Evolutionary conservation across 2,888 invertebrate genomes (phyloP).

Genomic region (Tetramorium bicarinatum): DNA sequence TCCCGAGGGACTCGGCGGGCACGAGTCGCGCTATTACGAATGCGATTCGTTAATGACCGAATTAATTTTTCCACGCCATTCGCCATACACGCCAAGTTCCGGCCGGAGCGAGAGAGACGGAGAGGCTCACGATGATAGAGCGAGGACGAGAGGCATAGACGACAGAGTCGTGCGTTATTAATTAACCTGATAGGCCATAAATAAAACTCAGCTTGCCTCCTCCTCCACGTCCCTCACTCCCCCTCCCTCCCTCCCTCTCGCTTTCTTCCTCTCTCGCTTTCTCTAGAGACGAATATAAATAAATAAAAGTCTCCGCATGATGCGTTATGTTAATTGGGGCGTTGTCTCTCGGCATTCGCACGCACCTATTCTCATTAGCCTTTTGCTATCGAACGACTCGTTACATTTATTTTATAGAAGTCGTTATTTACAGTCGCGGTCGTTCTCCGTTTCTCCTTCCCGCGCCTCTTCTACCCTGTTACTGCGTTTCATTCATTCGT

Average conservation of each 20-base stretch:
- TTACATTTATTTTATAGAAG: slow-evolving; percentile 82
- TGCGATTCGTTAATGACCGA: slow-evolving; percentile 79
- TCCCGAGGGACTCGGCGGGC: slow-evolving; percentile 70
- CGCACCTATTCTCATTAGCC: slow-evolving; percentile 85
- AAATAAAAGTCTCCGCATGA: slow-evolving; percentile 84
- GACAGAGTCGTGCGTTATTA: slow-evolving; percentile 81
- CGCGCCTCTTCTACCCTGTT: slow-evolving; percentile 32
- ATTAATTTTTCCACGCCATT: slow-evolving; percentile 80
- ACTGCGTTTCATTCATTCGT: slow-evolving; percentile 36
- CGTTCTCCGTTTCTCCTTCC: slow-evolving; percentile 57
- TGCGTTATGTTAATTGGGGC: slow-evolving; percentile 87
- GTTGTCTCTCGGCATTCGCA: slow-evolving; percentile 84
- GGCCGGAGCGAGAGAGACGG: slow-evolving; percentile 54
- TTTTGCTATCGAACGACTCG: slow-evolving; percentile 80
- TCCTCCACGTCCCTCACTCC: slow-evolving; percentile 44
- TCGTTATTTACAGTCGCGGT: slow-evolving; percentile 77
- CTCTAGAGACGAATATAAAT: slow-evolving; percentile 85
- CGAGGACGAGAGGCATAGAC: slow-evolving; percentile 56
- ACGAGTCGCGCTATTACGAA: slow-evolving; percentile 71
- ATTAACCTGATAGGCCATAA: slow-evolving; percentile 85
- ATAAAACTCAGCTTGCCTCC: slow-evolving; percentile 80
- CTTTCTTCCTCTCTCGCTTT: slow-evolving; percentile 56
- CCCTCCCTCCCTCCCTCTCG: slow-evolving; percentile 59
- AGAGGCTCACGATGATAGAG: slow-evolving; percentile 53
- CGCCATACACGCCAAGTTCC: slow-evolving; percentile 66